A percentile compares a stretch with the other conserved stretches of the same genome.
phyloP scores from a whole-genome alignment of 2,888 invertebrate species.

The Trichogramma dendrolimi region DNA sequence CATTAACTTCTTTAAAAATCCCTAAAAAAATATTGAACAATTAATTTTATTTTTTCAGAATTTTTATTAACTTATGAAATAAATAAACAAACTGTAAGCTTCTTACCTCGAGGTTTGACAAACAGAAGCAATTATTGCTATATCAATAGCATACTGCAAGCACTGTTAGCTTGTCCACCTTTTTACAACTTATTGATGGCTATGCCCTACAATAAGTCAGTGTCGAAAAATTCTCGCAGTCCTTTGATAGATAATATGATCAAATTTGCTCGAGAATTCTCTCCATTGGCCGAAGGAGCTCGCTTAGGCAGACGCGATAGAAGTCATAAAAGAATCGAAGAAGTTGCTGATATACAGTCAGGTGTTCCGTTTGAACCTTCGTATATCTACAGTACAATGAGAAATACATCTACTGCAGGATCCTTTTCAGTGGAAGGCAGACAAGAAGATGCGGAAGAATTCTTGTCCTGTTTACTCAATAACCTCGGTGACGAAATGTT shows the following conservation, averaged over 20 bases:
- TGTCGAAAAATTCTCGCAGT: constrained; percentile 58
- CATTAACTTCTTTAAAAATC: constrained; percentile 3
- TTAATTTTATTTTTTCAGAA: constrained; percentile 57
- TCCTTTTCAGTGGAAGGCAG: constrained; percentile 76
- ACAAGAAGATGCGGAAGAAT: constrained; percentile 97
- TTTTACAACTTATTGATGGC: constrained; percentile 86
- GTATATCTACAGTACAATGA: constrained; percentile 79
- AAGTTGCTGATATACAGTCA: constrained; percentile 57
- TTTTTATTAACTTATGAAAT: constrained; percentile 71
- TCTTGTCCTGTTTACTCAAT: constrained; percentile 87
- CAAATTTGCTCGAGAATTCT: constrained; percentile 75
- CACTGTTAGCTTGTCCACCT: constrained; percentile 89
- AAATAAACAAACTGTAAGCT: constrained; percentile 73
- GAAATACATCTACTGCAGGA: constrained; percentile 69
- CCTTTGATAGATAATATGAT: constrained; percentile 89
- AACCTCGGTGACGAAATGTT: constrained; percentile 96
- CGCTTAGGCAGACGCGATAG: constrained; percentile 53
- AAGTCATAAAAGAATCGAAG: constrained; percentile 51
- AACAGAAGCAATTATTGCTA: constrained; percentile 96
- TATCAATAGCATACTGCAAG: constrained; percentile 91
- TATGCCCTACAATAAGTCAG: constrained; percentile 62
- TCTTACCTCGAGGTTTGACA: constrained; percentile 84
- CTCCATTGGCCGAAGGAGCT: constrained; percentile 60
- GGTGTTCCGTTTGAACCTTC: constrained; percentile 88
- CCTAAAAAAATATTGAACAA: constrained; percentile 3